Conservation (phyloP, 1,140 invertebrate genomes). For the Sinonovacula constricta region DNA sequence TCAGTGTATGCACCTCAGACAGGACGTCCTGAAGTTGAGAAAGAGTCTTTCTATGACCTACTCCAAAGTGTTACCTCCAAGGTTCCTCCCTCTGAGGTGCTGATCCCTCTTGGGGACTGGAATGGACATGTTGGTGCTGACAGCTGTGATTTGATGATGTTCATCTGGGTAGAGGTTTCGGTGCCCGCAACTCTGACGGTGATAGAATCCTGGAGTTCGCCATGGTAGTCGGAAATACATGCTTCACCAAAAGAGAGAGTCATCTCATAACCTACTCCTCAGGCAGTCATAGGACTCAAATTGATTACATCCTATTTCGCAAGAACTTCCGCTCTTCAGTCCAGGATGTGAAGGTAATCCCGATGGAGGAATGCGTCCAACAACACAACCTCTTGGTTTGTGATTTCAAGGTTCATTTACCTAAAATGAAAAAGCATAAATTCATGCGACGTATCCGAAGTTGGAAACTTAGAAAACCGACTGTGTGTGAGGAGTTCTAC, state of each 20-base stretch:
- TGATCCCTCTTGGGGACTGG: background rate
- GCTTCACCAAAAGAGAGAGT: background rate
- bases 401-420: no score
- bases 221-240: background rate
- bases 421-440: no score
- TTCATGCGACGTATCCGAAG: no score
- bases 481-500: no score
- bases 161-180: background rate
- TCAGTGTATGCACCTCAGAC: constrained; percentile 4
- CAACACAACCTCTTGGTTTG: no score
- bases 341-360: no score
- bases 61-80: background rate
- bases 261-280: background rate
- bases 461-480: no score
- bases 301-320: no score
- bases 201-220: background rate
- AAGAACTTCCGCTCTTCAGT: no score
- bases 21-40: constrained; percentile 5
- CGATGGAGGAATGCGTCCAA: no score
- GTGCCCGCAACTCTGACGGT: background rate
- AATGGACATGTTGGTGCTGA: background rate
- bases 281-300: no score
- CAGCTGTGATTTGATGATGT: background rate
- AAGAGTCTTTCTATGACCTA: background rate
- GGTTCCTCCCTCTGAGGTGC: background rate